These are phyloP conservation scores for Trachythela sp. DNA, from an alignment of 64 coral and sea anemone genomes.

Conservation along the genomic window DNA sequence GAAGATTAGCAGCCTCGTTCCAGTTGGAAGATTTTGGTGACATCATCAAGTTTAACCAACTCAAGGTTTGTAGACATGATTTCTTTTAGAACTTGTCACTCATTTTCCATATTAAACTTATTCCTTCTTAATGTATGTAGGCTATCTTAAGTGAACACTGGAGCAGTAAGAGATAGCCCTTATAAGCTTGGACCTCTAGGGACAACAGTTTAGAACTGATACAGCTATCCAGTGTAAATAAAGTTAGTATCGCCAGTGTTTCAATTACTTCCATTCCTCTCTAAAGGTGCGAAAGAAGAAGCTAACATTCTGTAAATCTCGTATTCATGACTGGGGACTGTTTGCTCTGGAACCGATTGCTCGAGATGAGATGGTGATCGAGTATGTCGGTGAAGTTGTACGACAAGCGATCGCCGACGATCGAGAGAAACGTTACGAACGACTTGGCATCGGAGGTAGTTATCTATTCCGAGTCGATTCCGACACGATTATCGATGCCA, in stretches of 20 bases:
- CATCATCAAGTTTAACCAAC: constrained; percentile 95
- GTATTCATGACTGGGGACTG: constrained; percentile 95
- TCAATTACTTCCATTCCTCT: background rate
- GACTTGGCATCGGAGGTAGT: constrained; percentile 82
- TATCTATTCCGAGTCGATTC: constrained; percentile 93
- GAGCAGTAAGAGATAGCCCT: no score
- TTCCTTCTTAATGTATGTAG: no score
- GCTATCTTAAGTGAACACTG: no score
- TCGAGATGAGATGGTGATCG: constrained; percentile 97
- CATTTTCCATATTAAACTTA: no score
- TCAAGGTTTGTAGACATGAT: constrained; percentile 71
- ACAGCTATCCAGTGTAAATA: no score
- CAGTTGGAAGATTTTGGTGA: constrained; percentile 88
- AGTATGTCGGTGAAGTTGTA: constrained; percentile 89
- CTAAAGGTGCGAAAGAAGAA: constrained; percentile 90
- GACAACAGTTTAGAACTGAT: background rate
- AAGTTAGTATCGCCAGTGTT: no score
- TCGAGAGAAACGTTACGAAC: constrained; percentile 78
- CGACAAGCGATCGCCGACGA: constrained; percentile 84
- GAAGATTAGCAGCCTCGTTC: constrained; percentile 71
- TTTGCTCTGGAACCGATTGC: constrained; percentile 89
- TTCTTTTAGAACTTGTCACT: no score
- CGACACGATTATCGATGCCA: constrained; percentile 92
- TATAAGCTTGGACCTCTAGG: background rate
- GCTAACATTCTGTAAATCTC: constrained; percentile 79